Conservation (phyloP, 2,113 vertebrate species). For the Hemibagrus wyckioides region DNA sequence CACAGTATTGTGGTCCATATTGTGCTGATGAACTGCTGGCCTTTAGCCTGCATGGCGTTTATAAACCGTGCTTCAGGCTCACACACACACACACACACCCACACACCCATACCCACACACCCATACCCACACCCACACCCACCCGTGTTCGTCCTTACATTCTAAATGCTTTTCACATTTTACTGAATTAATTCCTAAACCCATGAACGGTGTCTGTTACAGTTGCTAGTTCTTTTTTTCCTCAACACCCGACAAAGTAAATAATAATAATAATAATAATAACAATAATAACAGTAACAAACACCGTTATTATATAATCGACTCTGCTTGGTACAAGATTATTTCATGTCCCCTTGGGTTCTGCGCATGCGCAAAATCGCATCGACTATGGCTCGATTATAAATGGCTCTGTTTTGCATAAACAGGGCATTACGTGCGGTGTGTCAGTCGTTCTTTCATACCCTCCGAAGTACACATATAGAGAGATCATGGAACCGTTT, state of each 20-base stretch:
- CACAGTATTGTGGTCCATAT: slow-evolving; percentile 78
- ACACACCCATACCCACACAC: not conserved
- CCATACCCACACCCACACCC: too few species aligned
- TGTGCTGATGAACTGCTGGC: slow-evolving; percentile 71
- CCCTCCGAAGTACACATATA: not conserved
- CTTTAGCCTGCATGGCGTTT: not conserved
- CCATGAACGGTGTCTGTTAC: not conserved
- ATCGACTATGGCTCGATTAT: not conserved
- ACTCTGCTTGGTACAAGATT: not conserved
- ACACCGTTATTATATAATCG: not conserved
- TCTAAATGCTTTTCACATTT: not conserved
- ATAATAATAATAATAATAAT: not conserved
- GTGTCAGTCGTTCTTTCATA: not conserved
- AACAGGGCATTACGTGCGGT: not conserved
- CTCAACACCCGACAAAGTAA: not conserved
- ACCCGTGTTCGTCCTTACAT: too few species aligned
- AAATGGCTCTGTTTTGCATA: not conserved
- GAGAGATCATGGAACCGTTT: not conserved
- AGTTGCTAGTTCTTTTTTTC: not conserved
- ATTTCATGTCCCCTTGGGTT: not conserved
- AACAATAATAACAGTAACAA: not conserved
- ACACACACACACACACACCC: not conserved
- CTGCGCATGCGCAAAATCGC: not conserved
- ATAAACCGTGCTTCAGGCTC: not conserved
- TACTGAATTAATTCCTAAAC: not conserved